Evolutionary conservation across 2,797 vertebrate species (phyloP).

Genomic region (Carapus acus): DNA sequence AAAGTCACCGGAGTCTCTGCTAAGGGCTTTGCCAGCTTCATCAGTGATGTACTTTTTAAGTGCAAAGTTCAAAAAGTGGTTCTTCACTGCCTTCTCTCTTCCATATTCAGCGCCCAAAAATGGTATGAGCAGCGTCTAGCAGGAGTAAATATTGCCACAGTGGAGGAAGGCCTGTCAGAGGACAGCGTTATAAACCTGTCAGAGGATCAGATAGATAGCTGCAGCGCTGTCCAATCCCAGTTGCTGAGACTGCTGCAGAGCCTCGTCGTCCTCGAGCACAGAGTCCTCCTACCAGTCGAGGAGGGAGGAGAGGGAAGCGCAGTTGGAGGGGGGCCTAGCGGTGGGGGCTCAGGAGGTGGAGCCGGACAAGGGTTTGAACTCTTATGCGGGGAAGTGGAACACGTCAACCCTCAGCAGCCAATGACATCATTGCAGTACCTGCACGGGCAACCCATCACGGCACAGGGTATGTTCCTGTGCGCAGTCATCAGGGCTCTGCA

Average conservation of each 20-base stretch:
- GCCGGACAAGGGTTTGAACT: slow-evolving; percentile 84
- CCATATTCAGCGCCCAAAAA: slow-evolving; percentile 95
- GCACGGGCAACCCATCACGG: slow-evolving; percentile 94
- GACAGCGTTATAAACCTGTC: slow-evolving; percentile 96
- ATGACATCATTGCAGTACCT: slow-evolving; percentile 95
- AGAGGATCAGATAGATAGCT: slow-evolving; percentile 91
- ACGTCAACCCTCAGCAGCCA: slow-evolving; percentile 92
- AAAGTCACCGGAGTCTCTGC: slow-evolving; percentile 93
- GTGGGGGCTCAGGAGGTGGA: slow-evolving; percentile 74
- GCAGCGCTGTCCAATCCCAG: slow-evolving; percentile 92
- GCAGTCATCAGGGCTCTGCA: slow-evolving; percentile 94
- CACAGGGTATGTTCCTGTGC: slow-evolving; percentile 98
- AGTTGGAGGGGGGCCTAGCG: slow-evolving; percentile 68
- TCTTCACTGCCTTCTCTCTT: slow-evolving; percentile 92
- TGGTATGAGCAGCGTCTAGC: slow-evolving; percentile 86
- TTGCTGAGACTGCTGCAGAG: slow-evolving; percentile 89
- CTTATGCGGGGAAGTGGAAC: slow-evolving; percentile 85
- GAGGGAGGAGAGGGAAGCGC: slow-evolving; percentile 77
- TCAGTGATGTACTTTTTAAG: slow-evolving; percentile 93
- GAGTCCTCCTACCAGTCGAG: slow-evolving; percentile 84
- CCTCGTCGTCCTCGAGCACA: slow-evolving; percentile 90
- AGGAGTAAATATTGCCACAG: slow-evolving; percentile 77
- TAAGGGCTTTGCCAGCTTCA: slow-evolving; percentile 96
- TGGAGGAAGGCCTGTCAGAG: slow-evolving; percentile 95
- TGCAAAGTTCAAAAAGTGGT: slow-evolving; percentile 99